Conservation (phyloP, 2,113 vertebrate species). For the Erpornis zantholeuca region DNA sequence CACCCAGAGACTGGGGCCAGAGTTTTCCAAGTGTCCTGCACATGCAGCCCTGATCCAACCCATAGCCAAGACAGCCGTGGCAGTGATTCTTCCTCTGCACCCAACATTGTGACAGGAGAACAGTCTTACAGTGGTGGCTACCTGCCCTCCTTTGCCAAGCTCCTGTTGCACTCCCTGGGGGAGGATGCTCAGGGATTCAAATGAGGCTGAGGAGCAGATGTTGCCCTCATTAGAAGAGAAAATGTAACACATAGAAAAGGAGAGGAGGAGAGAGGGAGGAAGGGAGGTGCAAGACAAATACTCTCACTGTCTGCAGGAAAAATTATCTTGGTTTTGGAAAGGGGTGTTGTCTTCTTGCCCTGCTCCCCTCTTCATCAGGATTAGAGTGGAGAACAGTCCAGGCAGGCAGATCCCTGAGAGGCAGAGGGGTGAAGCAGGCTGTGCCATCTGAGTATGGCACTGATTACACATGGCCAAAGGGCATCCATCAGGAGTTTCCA, state of each 20-base stretch:
- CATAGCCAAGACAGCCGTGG: not conserved
- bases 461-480: not conserved
- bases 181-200: not conserved
- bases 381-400: not conserved
- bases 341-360: not conserved
- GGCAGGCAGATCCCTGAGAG: not conserved
- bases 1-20: not conserved
- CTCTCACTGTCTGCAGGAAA: not conserved
- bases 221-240: slow-evolving; percentile 36
- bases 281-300: not conserved
- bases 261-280: not conserved
- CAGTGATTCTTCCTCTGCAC: not conserved
- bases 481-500: not conserved
- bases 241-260: not conserved
- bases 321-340: not conserved
- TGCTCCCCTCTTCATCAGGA: not conserved
- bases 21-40: not conserved
- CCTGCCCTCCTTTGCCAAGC: not conserved
- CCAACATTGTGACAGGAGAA: not conserved
- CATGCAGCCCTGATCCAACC: not conserved
- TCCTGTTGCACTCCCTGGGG: not conserved
- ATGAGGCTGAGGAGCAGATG: not conserved
- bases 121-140: not conserved
- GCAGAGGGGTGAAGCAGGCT: not conserved
- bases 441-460: rapidly evolving